A percentile compares a stretch with the other conserved stretches of the same genome.
Conservation (phyloP, 1,140 invertebrate species). For the Platyscapa corneri region DNA sequence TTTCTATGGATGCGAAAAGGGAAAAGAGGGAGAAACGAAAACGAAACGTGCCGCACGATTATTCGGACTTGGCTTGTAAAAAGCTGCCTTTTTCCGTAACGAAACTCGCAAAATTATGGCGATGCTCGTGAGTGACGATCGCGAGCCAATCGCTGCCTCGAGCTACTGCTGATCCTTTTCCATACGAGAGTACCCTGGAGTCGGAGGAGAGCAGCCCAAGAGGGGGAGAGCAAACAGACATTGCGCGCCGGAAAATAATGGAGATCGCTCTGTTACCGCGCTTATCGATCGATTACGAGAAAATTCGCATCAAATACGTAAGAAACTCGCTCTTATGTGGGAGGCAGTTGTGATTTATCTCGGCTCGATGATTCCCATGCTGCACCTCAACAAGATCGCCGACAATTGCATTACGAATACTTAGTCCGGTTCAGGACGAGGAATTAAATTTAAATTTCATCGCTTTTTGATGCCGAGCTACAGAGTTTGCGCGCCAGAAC, state of each 20-base stretch:
- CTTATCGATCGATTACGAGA: constrained; percentile 17
- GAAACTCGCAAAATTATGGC: constrained; percentile 45
- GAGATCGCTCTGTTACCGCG: constrained; percentile 36
- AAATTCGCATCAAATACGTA: constrained; percentile 1
- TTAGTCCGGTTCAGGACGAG: background rate
- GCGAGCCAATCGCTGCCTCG: constrained; percentile 35
- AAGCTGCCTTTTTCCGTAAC: constrained; percentile 27
- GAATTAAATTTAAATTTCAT: too few species aligned
- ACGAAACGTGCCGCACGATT: constrained; percentile 51
- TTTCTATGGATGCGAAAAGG: background rate
- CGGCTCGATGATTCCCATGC: background rate
- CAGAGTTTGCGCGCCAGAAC: too few species aligned
- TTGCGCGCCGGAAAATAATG: constrained; percentile 27
- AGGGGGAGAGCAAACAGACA: too few species aligned
- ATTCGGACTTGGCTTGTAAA: constrained; percentile 5
- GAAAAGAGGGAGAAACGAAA: constrained; percentile 1
- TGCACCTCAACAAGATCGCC: background rate
- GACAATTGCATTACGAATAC: background rate
- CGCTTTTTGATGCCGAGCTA: too few species aligned
- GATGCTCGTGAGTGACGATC: constrained; percentile 50
- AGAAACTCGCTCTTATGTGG: constrained; percentile 30
- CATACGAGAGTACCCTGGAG: background rate
- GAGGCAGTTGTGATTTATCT: background rate
- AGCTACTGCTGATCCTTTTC: constrained; percentile 18
- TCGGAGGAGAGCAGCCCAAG: too few species aligned